Conservation (phyloP, 2,113 vertebrate species). For the Agelaius phoeniceus region DNA sequence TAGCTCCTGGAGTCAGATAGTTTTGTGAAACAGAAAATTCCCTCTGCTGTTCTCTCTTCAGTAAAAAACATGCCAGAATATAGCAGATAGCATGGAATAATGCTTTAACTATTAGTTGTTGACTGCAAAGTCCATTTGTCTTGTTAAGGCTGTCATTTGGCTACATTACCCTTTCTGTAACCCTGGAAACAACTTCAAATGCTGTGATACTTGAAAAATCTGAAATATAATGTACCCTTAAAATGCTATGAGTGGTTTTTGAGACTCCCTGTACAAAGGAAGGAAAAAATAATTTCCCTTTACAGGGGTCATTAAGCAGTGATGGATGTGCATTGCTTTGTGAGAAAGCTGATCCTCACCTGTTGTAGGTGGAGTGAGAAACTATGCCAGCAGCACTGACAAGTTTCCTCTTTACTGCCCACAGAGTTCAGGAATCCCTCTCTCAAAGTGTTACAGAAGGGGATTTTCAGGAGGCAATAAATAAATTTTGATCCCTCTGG, state of each 20-base stretch:
- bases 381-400: fast-evolving
- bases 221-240: neutral
- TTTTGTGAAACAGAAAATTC: neutral
- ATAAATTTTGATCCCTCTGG: conserved; percentile 55
- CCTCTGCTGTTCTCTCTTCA: neutral
- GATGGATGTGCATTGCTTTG: neutral
- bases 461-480: conserved; percentile 42
- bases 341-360: neutral
- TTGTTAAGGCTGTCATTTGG: neutral
- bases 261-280: neutral
- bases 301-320: neutral
- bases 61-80: neutral
- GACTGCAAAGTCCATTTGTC: conserved; percentile 23
- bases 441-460: neutral
- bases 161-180: neutral
- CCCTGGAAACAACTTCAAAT: conserved; percentile 18
- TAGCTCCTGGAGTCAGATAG: neutral
- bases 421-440: neutral
- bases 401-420: neutral
- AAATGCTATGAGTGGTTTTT: neutral
- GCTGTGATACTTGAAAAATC: neutral
- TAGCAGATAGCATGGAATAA: neutral
- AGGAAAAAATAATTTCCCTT: neutral
- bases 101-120: neutral
- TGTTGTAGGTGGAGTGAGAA: neutral